phyloP scores from a whole-genome alignment of 2,113 vertebrate species.

The Isurus oxyrinchus region DNA sequence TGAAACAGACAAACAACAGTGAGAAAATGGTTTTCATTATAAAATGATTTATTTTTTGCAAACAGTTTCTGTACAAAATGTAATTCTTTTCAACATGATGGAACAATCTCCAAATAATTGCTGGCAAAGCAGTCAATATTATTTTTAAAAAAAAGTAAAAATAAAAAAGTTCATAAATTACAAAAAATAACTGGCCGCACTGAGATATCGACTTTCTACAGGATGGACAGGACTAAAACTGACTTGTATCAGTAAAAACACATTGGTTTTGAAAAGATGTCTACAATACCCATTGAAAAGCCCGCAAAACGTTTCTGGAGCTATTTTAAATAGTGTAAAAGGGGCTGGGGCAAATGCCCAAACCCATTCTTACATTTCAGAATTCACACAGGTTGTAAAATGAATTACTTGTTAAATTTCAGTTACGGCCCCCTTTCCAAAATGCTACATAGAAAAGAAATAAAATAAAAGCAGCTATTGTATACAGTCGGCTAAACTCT shows the following conservation, averaged over 20 bases:
- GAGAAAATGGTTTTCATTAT: background rate
- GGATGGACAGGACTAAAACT: background rate
- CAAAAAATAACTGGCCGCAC: background rate
- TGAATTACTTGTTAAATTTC: background rate
- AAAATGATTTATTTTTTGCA: conserved; percentile 32
- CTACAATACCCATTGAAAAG: background rate
- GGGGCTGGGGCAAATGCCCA: background rate
- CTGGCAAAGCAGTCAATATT: background rate
- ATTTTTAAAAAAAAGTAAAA: conserved; percentile 9
- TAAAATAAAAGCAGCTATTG: background rate
- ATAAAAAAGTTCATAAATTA: conserved; percentile 31
- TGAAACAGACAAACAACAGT: background rate
- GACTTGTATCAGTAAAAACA: conserved; percentile 29
- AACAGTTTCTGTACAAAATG: conserved; percentile 31
- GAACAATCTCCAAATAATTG: conserved; percentile 3
- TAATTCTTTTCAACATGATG: conserved; percentile 25
- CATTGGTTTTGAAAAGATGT: background rate
- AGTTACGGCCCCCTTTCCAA: background rate
- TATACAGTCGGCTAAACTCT: background rate
- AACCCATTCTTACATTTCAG: background rate
- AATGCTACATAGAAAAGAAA: background rate
- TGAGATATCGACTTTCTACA: background rate
- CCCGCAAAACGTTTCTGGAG: background rate
- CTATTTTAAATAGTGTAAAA: background rate
- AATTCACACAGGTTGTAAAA: background rate